These are phyloP conservation scores for Oryzias dopingdopingensis DNA, from an alignment of 2,797 vertebrate species.

Conservation along the genomic window DNA sequence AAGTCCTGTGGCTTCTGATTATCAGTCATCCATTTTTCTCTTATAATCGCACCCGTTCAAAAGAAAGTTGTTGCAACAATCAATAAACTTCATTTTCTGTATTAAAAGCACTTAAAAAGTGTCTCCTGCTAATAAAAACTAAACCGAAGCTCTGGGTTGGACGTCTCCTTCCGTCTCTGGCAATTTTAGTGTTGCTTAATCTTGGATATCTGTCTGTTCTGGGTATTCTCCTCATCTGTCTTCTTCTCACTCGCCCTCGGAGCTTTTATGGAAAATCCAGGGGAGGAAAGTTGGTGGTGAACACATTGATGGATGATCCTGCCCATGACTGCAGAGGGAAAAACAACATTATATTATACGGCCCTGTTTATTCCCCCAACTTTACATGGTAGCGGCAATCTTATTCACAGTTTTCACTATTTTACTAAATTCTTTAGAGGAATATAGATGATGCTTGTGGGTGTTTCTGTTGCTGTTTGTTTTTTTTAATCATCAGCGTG, in stretches of 20 bases:
- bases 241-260: slow-evolving; percentile 31
- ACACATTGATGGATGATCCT: slow-evolving; percentile 51
- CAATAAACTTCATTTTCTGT: slow-evolving; percentile 1
- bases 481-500: too few relatives aligned
- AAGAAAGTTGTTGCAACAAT: slow-evolving; percentile 16
- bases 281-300: slow-evolving; percentile 28
- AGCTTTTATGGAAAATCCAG: slow-evolving; percentile 38
- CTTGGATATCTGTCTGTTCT: slow-evolving; percentile 42
- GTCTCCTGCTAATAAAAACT: slow-evolving; percentile 1
- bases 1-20: not conserved
- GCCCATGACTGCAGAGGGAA: slow-evolving; percentile 9
- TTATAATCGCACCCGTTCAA: slow-evolving; percentile 15
- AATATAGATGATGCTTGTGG: too few relatives aligned
- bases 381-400: slow-evolving; percentile 36
- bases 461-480: too few relatives aligned
- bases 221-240: slow-evolving; percentile 54
- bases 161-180: slow-evolving; percentile 36
- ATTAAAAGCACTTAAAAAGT: slow-evolving; percentile 10
- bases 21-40: slow-evolving; percentile 15
- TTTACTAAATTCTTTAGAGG: not conserved
- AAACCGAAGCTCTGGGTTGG: slow-evolving; percentile 5
- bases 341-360: slow-evolving; percentile 24
- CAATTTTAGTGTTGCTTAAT: slow-evolving; percentile 28
- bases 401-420: not conserved
- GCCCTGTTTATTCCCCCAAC: not conserved